Base-by-base conservation (phyloP, 1,140 invertebrate genomes). In the Drosophila varians region DNA sequence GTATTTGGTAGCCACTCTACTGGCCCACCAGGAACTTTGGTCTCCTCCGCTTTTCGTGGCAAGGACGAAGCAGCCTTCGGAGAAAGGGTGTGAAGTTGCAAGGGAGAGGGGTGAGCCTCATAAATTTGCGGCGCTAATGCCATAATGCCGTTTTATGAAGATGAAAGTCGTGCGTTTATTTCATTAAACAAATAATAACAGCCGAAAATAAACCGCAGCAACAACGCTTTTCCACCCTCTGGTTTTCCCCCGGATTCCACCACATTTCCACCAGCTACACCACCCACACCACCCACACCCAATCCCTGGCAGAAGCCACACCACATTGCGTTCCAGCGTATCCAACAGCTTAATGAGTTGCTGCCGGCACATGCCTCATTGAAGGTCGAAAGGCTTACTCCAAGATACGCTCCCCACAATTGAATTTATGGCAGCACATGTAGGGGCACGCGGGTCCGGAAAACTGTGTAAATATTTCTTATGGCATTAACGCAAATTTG, bases 171-270 rank as follows among this genome's bases (percentile, higher is more conserved):
- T 82, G 82, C 83, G 82, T 87, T 87, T 87, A 87, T 88, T 87
- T 87, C 77, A 87, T 87, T 87, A 87, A 86, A 87, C 82, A 87
- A 87, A 87, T 87, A 87, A 87, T 87, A 87, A 87, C 82, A 82
- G 54, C 65, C 82, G 74, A 86, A 87, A 82, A 88, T 82, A 86
- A 86, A 82, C 80, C 80, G 77, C 82, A 79, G 56, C 56, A 53
- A 45, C 75, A 43, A 76, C 43, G 25, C 14, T 9, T 53, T 34
- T 45, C 48, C 46, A 21, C 45, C 23, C 5, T 40, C 18, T 14
- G 28, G 9, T 21, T 34, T 34, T 16, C 42, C 9, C 8, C 23
- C 8, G 28, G 25, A 9, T 48, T 31, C n/a, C 18, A n/a, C 25
- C 18, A 1, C 38, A 18, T 42, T 31, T 31, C 4, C 28, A 2